These are phyloP conservation scores for Daboia siamensis DNA, from an alignment of 2,113 vertebrate genomes.

Conservation along the genomic window DNA sequence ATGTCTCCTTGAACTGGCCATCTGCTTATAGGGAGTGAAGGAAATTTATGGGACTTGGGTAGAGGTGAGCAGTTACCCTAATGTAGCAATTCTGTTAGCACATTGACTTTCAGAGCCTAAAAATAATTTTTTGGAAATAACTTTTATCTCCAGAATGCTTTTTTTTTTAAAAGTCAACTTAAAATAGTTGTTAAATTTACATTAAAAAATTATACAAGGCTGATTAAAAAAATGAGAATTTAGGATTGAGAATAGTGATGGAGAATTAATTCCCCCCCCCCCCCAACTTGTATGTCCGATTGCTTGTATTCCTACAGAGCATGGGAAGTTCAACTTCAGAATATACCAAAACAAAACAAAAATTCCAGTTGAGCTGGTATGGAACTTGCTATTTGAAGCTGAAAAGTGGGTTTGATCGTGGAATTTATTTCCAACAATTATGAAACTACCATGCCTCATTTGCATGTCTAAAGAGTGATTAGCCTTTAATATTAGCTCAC, in stretches of 20 bases:
- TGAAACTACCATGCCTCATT: background rate
- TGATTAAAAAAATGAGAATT: background rate
- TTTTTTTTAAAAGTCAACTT: background rate
- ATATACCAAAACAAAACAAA: background rate
- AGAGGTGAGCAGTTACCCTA: background rate
- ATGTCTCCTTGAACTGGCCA: background rate
- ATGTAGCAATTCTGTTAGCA: background rate
- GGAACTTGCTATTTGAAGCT: background rate
- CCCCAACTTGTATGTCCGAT: background rate
- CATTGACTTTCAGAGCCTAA: background rate
- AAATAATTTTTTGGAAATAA: background rate
- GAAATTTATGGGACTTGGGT: background rate
- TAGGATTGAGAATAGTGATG: background rate
- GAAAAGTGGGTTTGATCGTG: constrained; percentile 22
- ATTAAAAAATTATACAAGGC: background rate
- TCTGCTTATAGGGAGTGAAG: background rate
- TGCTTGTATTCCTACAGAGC: background rate
- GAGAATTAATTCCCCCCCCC: background rate
- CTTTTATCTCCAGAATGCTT: background rate
- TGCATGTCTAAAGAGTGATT: background rate
- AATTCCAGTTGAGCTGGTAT: constrained; percentile 9
- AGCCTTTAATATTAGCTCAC: constrained; percentile 65
- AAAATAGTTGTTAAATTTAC: background rate
- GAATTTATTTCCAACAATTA: constrained; percentile 15
- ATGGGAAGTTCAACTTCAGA: background rate